phyloP scores from a whole-genome alignment of 53 echinoderm and acorn worm genomes.

The Zoroaster sp. region DNA sequence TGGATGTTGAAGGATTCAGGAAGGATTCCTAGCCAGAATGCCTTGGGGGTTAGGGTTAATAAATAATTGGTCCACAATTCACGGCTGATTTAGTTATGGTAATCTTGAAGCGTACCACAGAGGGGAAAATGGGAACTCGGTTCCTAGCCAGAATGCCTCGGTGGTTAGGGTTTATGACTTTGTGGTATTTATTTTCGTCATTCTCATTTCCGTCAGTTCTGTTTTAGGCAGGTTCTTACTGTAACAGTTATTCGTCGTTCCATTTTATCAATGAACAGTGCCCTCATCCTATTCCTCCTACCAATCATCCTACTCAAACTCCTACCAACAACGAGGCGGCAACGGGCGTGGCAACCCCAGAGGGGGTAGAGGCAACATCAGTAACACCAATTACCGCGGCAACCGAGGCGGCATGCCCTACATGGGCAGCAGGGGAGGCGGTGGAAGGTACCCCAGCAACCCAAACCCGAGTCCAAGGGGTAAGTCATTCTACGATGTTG shows the following conservation, averaged over 20 bases:
- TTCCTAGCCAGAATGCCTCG: no score
- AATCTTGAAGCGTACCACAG: no score
- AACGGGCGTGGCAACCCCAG: conserved; percentile 51
- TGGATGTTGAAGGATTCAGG: no score
- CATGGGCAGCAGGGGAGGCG: conserved; percentile 42
- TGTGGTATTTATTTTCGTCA: not conserved
- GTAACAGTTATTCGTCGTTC: not conserved
- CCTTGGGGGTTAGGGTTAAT: no score
- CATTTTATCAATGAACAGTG: not conserved
- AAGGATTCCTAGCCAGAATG: no score
- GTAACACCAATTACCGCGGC: conserved; percentile 54
- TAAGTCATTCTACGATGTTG: not conserved
- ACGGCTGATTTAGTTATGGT: no score
- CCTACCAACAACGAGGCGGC: conserved; percentile 30
- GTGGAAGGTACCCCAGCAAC: not conserved
- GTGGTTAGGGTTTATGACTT: no score
- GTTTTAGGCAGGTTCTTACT: not conserved
- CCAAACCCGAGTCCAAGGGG: conserved; percentile 60
- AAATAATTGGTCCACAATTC: no score
- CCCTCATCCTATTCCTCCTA: conserved; percentile 52
- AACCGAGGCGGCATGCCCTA: conserved; percentile 57
- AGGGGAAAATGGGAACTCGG: no score
- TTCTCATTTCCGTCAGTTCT: not conserved
- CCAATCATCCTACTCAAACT: conserved; percentile 46
- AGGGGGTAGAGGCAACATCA: conserved; percentile 52